Evolutionary conservation across 2,113 vertebrate genomes (phyloP), one percentile per base, ranked within the genome.

Genomic region (Xyliphius kryptos): DNA sequence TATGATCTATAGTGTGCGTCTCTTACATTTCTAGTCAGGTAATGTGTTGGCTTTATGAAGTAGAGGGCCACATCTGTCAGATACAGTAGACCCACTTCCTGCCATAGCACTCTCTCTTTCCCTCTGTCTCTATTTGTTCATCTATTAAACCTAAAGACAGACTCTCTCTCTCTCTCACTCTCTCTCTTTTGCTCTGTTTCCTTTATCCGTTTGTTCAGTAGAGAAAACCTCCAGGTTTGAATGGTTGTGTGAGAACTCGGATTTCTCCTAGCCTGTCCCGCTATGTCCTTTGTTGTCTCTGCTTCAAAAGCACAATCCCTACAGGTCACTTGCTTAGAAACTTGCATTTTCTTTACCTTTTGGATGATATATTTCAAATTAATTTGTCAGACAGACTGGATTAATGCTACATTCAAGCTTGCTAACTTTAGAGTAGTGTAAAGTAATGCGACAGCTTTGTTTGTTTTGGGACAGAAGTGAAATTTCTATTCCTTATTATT

Each of bases 401-500:
- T 37, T 51, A 19, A 47, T 69, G 70, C 69, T 72, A 56, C 75
- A 44, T 70, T 68, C 66, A 78, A 26, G 56, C 74, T 68, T 65
- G 76, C 67, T 76, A 75, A 70, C 72, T 75, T 82, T 81, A 73
- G 74, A 83, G 82, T 79, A 75, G 75, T 74, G 77, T 81, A 73
- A 77, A 82, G 79, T 84, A 83, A 84, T 77, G 76, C 46, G 58
- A 65, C 54, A 69, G 58, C 67, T 63, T 60, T 83, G 79, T 83
- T 83, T 83, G 76, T 82, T 85, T 83, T 80, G 78, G 76, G 78
- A 72, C 77, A 57, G 64, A 62, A 79, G 71, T 63, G 81, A 82
- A 82, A 84, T 86, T 81, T 81, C 79, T 68, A 79, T 84, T 81
- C 76, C 76, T 86, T 78, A 67, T 69, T 77, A 76, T 80, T 82